phyloP scores from a whole-genome alignment of 2,113 vertebrate genomes.

The Melierax canorus region DNA sequence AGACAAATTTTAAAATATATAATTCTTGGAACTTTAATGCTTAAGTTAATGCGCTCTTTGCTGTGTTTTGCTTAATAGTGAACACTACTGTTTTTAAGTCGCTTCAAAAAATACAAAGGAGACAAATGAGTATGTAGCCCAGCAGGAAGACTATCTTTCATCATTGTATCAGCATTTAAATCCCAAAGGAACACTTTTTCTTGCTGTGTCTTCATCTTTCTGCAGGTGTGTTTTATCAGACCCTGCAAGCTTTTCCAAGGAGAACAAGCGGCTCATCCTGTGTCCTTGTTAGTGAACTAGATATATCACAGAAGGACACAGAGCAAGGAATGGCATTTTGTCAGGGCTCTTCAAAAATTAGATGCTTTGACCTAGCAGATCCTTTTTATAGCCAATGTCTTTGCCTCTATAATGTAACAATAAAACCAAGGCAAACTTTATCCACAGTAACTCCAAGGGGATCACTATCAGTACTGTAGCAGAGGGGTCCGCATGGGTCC shows the following conservation, averaged over 20 bases:
- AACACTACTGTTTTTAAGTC: not conserved
- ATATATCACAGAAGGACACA: fast-evolving
- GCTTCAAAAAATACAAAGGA: not conserved
- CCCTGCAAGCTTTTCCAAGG: not conserved
- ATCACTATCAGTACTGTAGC: fast-evolving
- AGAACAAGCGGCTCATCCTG: not conserved
- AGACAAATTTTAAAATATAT: not conserved
- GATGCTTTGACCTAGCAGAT: not conserved
- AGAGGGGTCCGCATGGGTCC: not conserved
- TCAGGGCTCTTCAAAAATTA: not conserved
- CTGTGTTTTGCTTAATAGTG: not conserved
- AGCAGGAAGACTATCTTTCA: not conserved
- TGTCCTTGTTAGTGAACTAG: not conserved
- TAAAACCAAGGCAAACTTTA: not conserved
- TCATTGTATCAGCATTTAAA: not conserved
- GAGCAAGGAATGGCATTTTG: not conserved
- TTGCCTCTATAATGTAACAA: not conserved
- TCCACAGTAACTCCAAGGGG: not conserved
- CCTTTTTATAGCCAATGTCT: not conserved
- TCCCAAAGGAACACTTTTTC: not conserved
- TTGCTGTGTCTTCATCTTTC: not conserved
- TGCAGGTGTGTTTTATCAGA: not conserved
- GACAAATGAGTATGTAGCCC: not conserved
- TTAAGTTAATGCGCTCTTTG: not conserved
- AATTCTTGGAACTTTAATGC: not conserved